Evolutionary conservation across 2,888 invertebrate genomes (phyloP).

Genomic region (Smittia aterrima): DNA sequence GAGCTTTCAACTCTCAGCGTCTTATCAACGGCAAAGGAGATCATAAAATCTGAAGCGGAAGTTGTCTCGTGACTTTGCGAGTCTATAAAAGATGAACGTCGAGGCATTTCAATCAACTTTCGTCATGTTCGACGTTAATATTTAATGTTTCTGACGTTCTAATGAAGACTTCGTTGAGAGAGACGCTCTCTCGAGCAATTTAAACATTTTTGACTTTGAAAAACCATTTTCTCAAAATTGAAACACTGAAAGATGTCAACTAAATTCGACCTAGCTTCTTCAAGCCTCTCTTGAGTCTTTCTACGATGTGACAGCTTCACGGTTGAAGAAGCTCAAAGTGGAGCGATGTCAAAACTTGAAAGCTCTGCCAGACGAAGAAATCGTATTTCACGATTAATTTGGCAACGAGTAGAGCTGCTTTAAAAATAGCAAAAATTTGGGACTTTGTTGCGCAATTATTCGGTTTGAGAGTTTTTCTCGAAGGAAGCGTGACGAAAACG

Average conservation of each 20-base stretch:
- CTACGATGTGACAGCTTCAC: too few species aligned
- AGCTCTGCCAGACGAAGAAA: background rate
- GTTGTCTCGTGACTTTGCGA: background rate
- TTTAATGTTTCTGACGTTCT: conserved; percentile 30
- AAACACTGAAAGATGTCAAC: background rate
- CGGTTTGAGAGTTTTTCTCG: background rate
- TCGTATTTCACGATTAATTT: conserved; percentile 15
- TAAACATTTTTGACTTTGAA: background rate
- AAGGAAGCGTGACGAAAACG: background rate
- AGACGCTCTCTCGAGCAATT: background rate
- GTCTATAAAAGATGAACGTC: background rate
- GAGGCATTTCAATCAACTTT: background rate
- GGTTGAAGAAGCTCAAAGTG: too few species aligned
- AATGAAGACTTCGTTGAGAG: background rate
- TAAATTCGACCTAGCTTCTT: too few species aligned
- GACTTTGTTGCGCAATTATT: too few species aligned
- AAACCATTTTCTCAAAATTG: background rate
- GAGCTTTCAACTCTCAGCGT: background rate
- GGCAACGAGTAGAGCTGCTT: background rate
- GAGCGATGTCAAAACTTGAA: too few species aligned
- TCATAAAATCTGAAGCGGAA: background rate
- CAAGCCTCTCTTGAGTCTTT: too few species aligned
- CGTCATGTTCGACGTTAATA: conserved; percentile 18
- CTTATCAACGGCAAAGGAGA: background rate
- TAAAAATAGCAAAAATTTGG: background rate